Evolutionary conservation across 1,140 invertebrate species (phyloP), one percentile per base, ranked within the genome.

Genomic region (Cataglyphis hispanica): DNA sequence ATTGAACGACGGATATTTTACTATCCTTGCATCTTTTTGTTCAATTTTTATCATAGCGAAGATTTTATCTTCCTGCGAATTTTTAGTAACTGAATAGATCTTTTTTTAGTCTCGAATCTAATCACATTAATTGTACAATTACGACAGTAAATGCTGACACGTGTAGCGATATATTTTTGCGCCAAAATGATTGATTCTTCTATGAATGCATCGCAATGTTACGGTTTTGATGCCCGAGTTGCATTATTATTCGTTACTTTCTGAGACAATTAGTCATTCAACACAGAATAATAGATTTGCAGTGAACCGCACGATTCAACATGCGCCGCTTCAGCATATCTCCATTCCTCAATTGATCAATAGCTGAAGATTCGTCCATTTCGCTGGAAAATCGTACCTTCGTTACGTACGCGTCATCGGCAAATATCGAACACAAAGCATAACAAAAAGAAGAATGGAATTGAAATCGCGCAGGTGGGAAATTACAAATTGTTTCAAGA

Each of bases 181-280:
- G n/a, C 34, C 50, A 53, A 70, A 81, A 25, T 70, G 53, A 70
- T 60, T 25, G 64, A 60, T 72, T 70, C 53, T 40, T 72, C 6
- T 34, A 37, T 58, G 27, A n/a, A n/a, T 60, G 40, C 22, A 37
- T 58, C n/a, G 40, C 43, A 43, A 60, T 25, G 3, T 72, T 6
- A 53, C n/a, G 25, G 34, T 81, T 43, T 60, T 19, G 27, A 34
- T 74, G 5, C 16, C 8, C 16, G 66, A 67, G 46, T 80, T 40
- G 69, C 11, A 56, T 56, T 80, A 69, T 56, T 80, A 69, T 60
- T n/a, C 37, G 40, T 60, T 83, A 83, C 60, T 74, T 72, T 83
- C 78, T 16, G 19, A 83, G 13, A 25, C 19, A 61, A 83, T 53
- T 83, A 61, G 40, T 74, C 67, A 61, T 19, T 46, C 78, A 34